Evolutionary conservation across 2,888 invertebrate genomes (phyloP).

Genomic region (Lasioglossum vierecki): DNA sequence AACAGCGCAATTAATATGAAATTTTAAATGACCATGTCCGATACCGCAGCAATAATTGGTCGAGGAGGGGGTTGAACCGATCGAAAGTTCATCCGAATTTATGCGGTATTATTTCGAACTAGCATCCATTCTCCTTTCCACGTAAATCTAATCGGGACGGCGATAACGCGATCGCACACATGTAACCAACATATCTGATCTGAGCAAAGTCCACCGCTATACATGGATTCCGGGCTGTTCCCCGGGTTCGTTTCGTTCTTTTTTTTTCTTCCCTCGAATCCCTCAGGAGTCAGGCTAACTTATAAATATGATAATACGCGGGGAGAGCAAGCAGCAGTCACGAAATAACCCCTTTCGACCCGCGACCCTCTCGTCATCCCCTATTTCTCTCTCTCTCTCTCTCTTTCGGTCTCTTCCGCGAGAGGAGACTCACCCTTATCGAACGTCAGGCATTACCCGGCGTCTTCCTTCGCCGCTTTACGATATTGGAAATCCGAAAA

Average conservation of each 20-base stretch:
- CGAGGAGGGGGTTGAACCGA: neutral
- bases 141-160: neutral
- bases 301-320: constrained; percentile 84
- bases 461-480: constrained; percentile 68
- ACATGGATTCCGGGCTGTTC: constrained; percentile 40
- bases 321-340: constrained; percentile 78
- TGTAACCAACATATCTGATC: constrained; percentile 49
- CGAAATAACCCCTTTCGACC: constrained; percentile 78
- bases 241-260: constrained; percentile 42
- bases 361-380: constrained; percentile 22
- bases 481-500: constrained; percentile 81
- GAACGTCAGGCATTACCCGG: constrained; percentile 74
- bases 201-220: constrained; percentile 41
- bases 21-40: neutral
- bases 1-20: neutral
- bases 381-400: neutral
- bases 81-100: neutral
- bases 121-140: constrained; percentile 3
- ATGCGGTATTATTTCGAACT: neutral
- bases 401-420: constrained; percentile 60
- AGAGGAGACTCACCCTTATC: constrained; percentile 73
- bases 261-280: constrained; percentile 31
- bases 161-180: constrained; percentile 17
- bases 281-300: constrained; percentile 67
- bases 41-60: neutral